These are phyloP conservation scores for Drosophila suzukii DNA, from an alignment of 1,140 invertebrate genomes.

Conservation along the genomic window DNA sequence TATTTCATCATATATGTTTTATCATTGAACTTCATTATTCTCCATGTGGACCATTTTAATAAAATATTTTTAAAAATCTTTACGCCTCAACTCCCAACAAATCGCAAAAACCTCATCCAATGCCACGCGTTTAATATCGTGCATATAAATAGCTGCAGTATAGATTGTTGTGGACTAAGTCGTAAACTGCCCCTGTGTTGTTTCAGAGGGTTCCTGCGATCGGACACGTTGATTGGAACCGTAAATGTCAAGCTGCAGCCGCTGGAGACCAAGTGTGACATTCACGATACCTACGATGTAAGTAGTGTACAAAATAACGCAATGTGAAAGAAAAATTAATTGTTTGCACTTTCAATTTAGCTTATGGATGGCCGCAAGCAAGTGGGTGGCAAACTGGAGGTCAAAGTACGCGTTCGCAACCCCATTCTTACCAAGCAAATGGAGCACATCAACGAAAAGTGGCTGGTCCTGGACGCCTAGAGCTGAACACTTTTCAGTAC, in stretches of 20 bases:
- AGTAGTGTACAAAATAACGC: slow-evolving; percentile 86
- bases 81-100: slow-evolving; percentile 68
- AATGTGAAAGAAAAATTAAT: slow-evolving; percentile 7
- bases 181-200: slow-evolving; percentile 85
- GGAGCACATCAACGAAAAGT: slow-evolving; percentile 95
- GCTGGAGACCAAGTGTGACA: slow-evolving; percentile 93
- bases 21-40: slow-evolving; percentile 20
- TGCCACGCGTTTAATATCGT: slow-evolving; percentile 42
- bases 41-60: slow-evolving; percentile 55
- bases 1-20: slow-evolving; percentile 23
- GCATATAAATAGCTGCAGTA: slow-evolving; percentile 75
- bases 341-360: slow-evolving; percentile 85
- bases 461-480: slow-evolving; percentile 91
- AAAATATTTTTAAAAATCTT: slow-evolving; percentile 62
- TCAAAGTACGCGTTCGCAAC: slow-evolving; percentile 95
- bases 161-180: slow-evolving; percentile 84
- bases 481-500: slow-evolving; percentile 14
- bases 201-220: slow-evolving; percentile 95
- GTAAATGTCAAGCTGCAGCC: slow-evolving; percentile 93
- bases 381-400: slow-evolving; percentile 95
- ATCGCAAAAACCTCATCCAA: slow-evolving; percentile 48
- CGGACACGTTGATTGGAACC: slow-evolving; percentile 94
- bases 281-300: slow-evolving; percentile 96
- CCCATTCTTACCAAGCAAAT: slow-evolving; percentile 96
- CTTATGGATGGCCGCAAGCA: slow-evolving; percentile 95